A percentile compares a stretch with the other conserved stretches of the same genome.
phyloP scores from a whole-genome alignment of 2,888 invertebrate genomes.

The Malthinus flaveolus region DNA sequence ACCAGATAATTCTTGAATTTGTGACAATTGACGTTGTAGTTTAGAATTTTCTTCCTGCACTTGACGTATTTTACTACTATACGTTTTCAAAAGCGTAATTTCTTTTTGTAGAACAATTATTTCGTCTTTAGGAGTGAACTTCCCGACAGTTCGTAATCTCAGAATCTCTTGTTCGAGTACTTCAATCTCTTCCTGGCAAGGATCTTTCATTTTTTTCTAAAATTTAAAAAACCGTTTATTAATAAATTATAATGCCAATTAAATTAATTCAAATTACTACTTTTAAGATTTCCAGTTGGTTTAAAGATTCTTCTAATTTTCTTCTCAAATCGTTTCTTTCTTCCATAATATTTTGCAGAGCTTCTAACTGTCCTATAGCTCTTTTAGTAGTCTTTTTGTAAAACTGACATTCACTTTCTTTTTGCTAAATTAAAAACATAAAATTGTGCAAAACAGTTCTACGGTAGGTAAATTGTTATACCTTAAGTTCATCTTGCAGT shows the following conservation, averaged over 20 bases:
- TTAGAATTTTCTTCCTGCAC: slow-evolving; percentile 46
- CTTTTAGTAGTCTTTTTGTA: slow-evolving; percentile 37
- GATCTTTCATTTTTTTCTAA: neutral
- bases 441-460: too few relatives aligned
- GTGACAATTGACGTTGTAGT: slow-evolving; percentile 32
- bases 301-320: slow-evolving; percentile 39
- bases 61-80: slow-evolving; percentile 43
- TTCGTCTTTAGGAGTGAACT: slow-evolving; percentile 41
- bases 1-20: neutral
- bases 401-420: slow-evolving; percentile 21
- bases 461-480: too few relatives aligned
- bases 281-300: slow-evolving; percentile 39
- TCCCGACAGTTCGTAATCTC: slow-evolving; percentile 34
- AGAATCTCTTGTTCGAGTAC: slow-evolving; percentile 43
- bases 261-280: slow-evolving; percentile 21
- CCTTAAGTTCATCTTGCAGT: too few relatives aligned
- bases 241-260: too few relatives aligned
- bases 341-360: slow-evolving; percentile 31
- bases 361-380: slow-evolving; percentile 47
- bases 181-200: slow-evolving; percentile 35
- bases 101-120: slow-evolving; percentile 44
- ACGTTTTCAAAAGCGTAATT: slow-evolving; percentile 44
- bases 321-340: slow-evolving; percentile 39
- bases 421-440: neutral
- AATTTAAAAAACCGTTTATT: neutral